Percentiles rank a stretch among this genome's conserved stretches.
Conservation (phyloP, 2,888 invertebrate species). For the Campopleginae sp. region DNA sequence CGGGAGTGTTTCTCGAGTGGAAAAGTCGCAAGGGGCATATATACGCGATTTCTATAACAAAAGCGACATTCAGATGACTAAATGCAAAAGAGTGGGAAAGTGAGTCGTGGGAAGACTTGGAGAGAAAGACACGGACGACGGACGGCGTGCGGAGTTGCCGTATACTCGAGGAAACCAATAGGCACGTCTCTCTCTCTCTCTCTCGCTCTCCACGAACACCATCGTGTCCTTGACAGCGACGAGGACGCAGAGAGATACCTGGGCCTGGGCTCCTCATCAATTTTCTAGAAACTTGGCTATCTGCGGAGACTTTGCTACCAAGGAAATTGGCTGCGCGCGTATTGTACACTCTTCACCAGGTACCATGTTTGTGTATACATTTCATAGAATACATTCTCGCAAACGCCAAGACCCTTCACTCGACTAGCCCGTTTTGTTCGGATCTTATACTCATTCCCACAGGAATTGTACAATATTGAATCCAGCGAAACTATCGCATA, state of each 20-base stretch:
- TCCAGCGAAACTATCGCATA: not conserved
- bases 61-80: not conserved
- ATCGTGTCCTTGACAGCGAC: conserved; percentile 31
- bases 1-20: not conserved
- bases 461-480: conserved; percentile 57
- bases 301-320: conserved; percentile 35
- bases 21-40: not conserved
- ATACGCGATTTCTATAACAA: conserved; percentile 27
- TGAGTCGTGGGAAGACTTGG: not conserved
- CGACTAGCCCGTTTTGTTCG: conserved; percentile 15
- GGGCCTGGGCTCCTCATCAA: conserved; percentile 21
- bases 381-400: conserved; percentile 25
- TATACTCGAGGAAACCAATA: conserved; percentile 25
- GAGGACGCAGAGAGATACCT: conserved; percentile 33
- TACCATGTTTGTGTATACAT: conserved; percentile 6
- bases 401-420: not conserved
- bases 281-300: conserved; percentile 54
- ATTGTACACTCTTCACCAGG: not conserved
- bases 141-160: not conserved
- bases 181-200: conserved; percentile 36
- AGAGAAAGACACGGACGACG: conserved; percentile 14
- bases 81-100: not conserved
- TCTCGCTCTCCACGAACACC: conserved; percentile 16
- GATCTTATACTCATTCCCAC: conserved; percentile 23
- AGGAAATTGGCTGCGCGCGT: conserved; percentile 57